phyloP scores from a whole-genome alignment of 2,888 invertebrate species.

The Dione juno region DNA sequence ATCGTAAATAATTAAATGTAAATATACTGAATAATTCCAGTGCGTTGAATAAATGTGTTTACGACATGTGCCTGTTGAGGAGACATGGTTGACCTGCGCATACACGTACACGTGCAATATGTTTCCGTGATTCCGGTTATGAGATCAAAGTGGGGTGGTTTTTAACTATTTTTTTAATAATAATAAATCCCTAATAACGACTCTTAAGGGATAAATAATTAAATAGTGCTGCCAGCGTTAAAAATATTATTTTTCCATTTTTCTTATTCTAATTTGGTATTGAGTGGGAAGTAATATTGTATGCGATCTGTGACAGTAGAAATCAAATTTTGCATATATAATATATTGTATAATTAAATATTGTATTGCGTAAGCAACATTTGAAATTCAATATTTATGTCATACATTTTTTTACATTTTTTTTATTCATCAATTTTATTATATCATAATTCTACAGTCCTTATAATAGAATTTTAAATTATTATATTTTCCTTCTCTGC shows the following conservation, averaged over 20 bases:
- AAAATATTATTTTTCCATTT: too few relatives aligned
- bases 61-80: conserved; percentile 58
- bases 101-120: conserved; percentile 52
- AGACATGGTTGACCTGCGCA: conserved; percentile 58
- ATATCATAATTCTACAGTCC: too few relatives aligned
- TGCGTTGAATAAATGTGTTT: conserved; percentile 32
- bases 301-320: too few relatives aligned
- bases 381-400: too few relatives aligned
- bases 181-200: background rate
- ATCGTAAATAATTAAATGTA: background rate
- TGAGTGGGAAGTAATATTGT: too few relatives aligned
- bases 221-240: background rate
- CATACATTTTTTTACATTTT: too few relatives aligned
- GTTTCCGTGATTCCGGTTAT: conserved; percentile 64
- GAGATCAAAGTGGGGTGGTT: conserved; percentile 33
- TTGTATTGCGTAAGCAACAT: too few relatives aligned
- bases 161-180: conserved; percentile 12
- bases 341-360: too few relatives aligned
- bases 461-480: too few relatives aligned
- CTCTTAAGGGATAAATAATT: conserved; percentile 3
- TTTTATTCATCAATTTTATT: too few relatives aligned
- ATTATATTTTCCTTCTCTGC: background rate
- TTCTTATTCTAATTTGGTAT: too few relatives aligned
- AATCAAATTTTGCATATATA: too few relatives aligned
- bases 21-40: conserved; percentile 37